Base-by-base conservation (phyloP, 2,113 vertebrate species). In the Prunella fulvescens region DNA sequence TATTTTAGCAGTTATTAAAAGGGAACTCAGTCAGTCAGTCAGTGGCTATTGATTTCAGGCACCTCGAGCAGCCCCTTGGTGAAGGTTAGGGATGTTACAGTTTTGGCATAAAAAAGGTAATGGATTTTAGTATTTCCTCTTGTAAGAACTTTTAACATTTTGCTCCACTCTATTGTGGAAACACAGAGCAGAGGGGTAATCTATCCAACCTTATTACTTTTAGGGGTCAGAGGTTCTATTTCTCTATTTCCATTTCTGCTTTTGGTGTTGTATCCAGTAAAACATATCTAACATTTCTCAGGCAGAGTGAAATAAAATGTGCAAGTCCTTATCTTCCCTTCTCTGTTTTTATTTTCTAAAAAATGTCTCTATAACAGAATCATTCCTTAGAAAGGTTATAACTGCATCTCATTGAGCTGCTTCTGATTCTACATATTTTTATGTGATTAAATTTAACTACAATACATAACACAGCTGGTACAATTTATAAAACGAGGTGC, bases 401-500 rank as follows among this genome's bases (percentile, higher is more conserved):
- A 70, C 29, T 73, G 65, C 26, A 78, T 78, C 51, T 95, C 62
- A 93, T 29, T 87, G 66, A 86, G 45, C 48, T 57, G 50, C 37
- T 81, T 93, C 92, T 83, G 79, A 80, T 66, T 82, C 58, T 39
- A 39, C 20, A 47, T 48, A 61, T 84, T 87, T 93, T 76, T 31
- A 61, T 77, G 74, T n/a, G 71, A 92, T 77, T 61, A 90, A 56
- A 87, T 72, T 91, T 69, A 95, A 70, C 81, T 78, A 64, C 40
- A 78, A 76, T 70, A 60, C 45, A 69, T 91, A 95, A 88, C 86
- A 66, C 33, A 81, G 72, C 42, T 42, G 42, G 65, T 76, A 56
- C 48, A 83, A 92, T 95, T 91, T 65, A 92, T 83, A 93, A 79
- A 96, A 70, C 35, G 89, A 69, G 60, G 56, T 81, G 53, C n/a